These are phyloP conservation scores for Trematomus bernacchii DNA, from an alignment of 2,797 vertebrate genomes.

Conservation along the genomic window DNA sequence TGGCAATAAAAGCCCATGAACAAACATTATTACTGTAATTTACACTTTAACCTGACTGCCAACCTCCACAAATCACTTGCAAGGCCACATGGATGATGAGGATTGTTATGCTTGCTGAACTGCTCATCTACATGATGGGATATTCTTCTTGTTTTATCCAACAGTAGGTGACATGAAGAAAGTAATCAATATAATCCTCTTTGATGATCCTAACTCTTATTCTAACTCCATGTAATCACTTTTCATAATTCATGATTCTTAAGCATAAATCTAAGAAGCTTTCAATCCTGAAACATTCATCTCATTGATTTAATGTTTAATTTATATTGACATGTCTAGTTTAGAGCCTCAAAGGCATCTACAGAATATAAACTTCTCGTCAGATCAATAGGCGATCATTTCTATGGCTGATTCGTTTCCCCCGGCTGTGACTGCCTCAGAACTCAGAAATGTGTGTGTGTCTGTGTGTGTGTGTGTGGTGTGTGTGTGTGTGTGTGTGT, in stretches of 20 bases:
- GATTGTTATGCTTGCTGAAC: background rate
- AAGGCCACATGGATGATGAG: slow-evolving; percentile 7
- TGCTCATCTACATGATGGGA: background rate
- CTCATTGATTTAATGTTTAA: slow-evolving; percentile 14
- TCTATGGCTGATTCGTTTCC: slow-evolving; percentile 10
- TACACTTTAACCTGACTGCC: background rate
- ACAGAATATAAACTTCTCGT: background rate
- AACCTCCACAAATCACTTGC: slow-evolving; percentile 21
- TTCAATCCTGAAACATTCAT: background rate
- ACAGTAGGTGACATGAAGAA: background rate
- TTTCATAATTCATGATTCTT: too few relatives aligned
- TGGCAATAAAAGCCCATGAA: slow-evolving; percentile 28
- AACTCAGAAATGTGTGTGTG: slow-evolving; percentile 7
- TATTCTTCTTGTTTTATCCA: background rate
- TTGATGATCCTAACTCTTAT: background rate
- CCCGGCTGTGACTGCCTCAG: slow-evolving; percentile 2
- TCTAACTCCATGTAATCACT: background rate
- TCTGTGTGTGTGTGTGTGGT: background rate
- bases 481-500: background rate
- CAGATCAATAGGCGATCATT: background rate
- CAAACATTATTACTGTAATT: slow-evolving; percentile 22
- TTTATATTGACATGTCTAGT: background rate
- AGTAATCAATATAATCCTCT: background rate
- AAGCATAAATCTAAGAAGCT: slow-evolving; percentile 10
- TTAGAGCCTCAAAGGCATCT: background rate